These are phyloP conservation scores for Phenganax subtilis DNA, from an alignment of 92 coral and sea anemone species.

Conservation along the genomic window DNA sequence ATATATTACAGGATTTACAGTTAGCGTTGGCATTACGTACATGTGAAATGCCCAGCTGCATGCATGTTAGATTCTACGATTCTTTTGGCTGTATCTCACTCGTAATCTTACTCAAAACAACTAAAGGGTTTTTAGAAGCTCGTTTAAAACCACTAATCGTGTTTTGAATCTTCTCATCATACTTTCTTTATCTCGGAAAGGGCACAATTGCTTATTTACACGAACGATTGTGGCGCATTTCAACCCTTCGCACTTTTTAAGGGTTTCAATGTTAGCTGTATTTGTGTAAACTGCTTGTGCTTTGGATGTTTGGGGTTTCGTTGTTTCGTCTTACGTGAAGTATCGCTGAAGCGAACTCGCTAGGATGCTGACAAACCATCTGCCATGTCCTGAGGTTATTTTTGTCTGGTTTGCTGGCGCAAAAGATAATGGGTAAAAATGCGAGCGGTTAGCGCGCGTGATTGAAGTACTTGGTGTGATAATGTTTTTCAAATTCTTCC, in stretches of 20 bases:
- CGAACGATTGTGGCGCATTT: constrained; percentile 7
- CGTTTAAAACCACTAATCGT: constrained; percentile 39
- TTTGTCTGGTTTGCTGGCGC: constrained; percentile 22
- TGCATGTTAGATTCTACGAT: constrained; percentile 10
- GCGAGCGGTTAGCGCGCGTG: constrained; percentile 21
- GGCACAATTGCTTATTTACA: constrained; percentile 24
- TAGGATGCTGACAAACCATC: constrained; percentile 11
- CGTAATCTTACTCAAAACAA: constrained; percentile 27
- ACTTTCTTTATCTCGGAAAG: constrained; percentile 23
- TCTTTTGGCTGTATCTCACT: neutral
- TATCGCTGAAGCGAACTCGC: neutral
- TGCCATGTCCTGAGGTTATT: constrained; percentile 10
- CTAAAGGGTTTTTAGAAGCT: neutral
- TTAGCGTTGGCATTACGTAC: neutral
- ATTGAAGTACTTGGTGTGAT: constrained; percentile 21
- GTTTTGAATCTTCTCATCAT: constrained; percentile 21
- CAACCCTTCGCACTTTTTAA: constrained; percentile 9
- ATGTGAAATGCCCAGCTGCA: constrained; percentile 34
- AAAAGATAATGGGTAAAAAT: neutral
- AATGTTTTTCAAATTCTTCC: constrained; percentile 29
- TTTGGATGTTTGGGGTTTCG: neutral
- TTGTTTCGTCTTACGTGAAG: constrained; percentile 1
- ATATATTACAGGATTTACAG: neutral
- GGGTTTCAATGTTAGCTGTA: neutral
- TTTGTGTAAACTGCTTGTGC: neutral